Evolutionary conservation across 92 coral and sea anemone species (phyloP).

Genomic region (Porites lobata): DNA sequence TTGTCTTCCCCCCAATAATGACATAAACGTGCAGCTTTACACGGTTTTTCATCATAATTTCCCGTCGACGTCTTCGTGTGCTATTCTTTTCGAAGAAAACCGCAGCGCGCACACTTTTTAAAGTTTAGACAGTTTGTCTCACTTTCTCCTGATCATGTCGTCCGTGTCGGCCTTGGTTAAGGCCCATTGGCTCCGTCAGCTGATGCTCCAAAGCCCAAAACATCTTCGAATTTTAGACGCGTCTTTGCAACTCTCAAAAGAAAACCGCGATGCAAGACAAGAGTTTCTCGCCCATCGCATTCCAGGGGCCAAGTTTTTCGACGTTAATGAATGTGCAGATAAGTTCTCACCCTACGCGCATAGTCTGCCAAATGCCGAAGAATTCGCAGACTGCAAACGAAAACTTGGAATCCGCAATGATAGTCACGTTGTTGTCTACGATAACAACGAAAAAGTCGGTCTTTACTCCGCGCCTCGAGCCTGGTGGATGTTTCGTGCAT

Average conservation of each 20-base stretch:
- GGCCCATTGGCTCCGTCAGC: constrained; percentile 82
- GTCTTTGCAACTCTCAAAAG: constrained; percentile 89
- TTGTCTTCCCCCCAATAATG: too few species aligned
- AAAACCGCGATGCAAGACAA: constrained; percentile 80
- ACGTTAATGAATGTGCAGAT: constrained; percentile 88
- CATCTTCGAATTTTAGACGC: constrained; percentile 86
- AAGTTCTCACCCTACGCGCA: constrained; percentile 78
- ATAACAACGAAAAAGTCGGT: constrained; percentile 77
- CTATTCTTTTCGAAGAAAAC: background rate
- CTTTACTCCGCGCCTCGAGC: constrained; percentile 95
- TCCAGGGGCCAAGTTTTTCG: constrained; percentile 91
- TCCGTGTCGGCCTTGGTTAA: constrained; percentile 63
- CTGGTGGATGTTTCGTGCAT: constrained; percentile 96
- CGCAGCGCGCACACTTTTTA: background rate
- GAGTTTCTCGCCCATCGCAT: constrained; percentile 87
- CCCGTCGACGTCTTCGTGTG: background rate
- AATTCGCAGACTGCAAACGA: constrained; percentile 80
- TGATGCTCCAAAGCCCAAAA: constrained; percentile 70
- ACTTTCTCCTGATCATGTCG: constrained; percentile 4
- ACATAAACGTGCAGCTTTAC: too few species aligned
- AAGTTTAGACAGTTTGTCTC: too few species aligned
- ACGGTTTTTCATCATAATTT: too few species aligned
- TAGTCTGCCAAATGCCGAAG: constrained; percentile 85
- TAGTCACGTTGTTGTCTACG: constrained; percentile 94
- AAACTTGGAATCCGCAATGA: constrained; percentile 86